Base-by-base conservation (phyloP, 2,888 invertebrate genomes). In the Phymatocera aterrima region DNA sequence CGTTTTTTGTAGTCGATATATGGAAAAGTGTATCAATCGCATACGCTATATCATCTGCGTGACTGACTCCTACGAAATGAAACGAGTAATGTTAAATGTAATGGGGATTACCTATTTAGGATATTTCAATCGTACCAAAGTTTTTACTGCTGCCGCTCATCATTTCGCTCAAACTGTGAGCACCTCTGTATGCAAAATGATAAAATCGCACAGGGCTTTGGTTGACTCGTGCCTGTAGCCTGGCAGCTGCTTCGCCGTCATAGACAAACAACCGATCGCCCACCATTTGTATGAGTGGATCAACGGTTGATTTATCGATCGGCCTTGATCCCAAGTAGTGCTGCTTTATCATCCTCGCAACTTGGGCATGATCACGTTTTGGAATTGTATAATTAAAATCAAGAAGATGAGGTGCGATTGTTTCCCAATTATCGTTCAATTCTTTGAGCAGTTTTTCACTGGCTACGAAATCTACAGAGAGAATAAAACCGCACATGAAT, bases 161-260 rank as follows among this genome's bases (percentile, higher is more conserved):
- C 10, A 89, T 15, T 72, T 93, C 91, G 1, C 93, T 93, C 15
- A 94, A 87, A 84, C 95, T 95, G 78, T 89, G 86, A 18, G 90
- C 89, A 0, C 93, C 93, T 72, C 93, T 92, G 89, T 93, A 94
- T 3, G 92, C 90, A 87, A 94, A 96, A n/a, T 93, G 91, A 86
- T 95, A 95, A 79, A 93, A 91, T 90, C 93, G 94, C 1, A 94
- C 93, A 0, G 95, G 94, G 81, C 93, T 93, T 15, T 91, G 90
- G 1, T 92, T 92, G 60, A 90, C 91, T 18, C 90, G 85, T 0
- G 94, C 93, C 85, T 95, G 94, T 68, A 94, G 84, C 82, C 92
- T 92, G 0, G 94, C 93, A n/a, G 94, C 90, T 80, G 92, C 92
- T 65, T 94, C 93, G 0, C 93, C 93, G 43, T 93, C 94, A 1